Evolutionary conservation across 1,140 invertebrate genomes (phyloP).

Genomic region (Euwallacea similis): DNA sequence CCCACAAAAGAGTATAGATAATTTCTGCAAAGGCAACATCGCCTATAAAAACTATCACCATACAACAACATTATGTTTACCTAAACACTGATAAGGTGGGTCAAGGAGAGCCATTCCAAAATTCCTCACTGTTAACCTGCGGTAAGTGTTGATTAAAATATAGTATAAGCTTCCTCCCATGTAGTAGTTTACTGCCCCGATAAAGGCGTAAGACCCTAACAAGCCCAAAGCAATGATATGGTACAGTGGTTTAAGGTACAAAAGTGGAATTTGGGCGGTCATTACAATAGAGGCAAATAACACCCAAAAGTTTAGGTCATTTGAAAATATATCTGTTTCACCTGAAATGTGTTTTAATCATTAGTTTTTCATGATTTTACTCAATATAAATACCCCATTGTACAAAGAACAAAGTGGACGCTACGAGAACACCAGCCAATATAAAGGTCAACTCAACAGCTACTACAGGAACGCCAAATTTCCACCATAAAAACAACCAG

Average conservation of each 20-base stretch:
- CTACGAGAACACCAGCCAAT: slow-evolving; percentile 59
- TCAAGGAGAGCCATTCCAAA: slow-evolving; percentile 64
- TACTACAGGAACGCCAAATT: slow-evolving; percentile 60
- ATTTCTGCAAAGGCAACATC: slow-evolving; percentile 57
- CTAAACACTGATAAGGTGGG: slow-evolving; percentile 64
- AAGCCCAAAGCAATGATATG: slow-evolving; percentile 66
- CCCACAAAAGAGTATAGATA: slow-evolving; percentile 59
- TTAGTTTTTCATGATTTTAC: slow-evolving; percentile 11
- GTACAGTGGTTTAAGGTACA: slow-evolving; percentile 58
- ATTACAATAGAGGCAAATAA: slow-evolving; percentile 61
- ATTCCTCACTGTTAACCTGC: slow-evolving; percentile 60
- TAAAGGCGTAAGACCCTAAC: slow-evolving; percentile 64
- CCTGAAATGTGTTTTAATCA: not conserved
- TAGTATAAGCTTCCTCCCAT: slow-evolving; percentile 68
- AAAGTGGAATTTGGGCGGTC: slow-evolving; percentile 56
- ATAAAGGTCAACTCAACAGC: slow-evolving; percentile 60
- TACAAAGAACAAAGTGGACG: slow-evolving; percentile 59
- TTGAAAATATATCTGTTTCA: slow-evolving; percentile 50
- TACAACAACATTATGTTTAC: slow-evolving; percentile 55
- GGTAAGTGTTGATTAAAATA: slow-evolving; percentile 67
- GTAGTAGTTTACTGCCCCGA: slow-evolving; percentile 67
- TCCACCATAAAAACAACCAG: slow-evolving; percentile 62
- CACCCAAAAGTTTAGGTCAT: slow-evolving; percentile 65
- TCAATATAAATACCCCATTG: slow-evolving; percentile 58
- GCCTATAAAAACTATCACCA: not conserved